These are phyloP conservation scores for Oreochromis spilurus DNA, from an alignment of 2,113 vertebrate genomes.

Conservation along the genomic window DNA sequence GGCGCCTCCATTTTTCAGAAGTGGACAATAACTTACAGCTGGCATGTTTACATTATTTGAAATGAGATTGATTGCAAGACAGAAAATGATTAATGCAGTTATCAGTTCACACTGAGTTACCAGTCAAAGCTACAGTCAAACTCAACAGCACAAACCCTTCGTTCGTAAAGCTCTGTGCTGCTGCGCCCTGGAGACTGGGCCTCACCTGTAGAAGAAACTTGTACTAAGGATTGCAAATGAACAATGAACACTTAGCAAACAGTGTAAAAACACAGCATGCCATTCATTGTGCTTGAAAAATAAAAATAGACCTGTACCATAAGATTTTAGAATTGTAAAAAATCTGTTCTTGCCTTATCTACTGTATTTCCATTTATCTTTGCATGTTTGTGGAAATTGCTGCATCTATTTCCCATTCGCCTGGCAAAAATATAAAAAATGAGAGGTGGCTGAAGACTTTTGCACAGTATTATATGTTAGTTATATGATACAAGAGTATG, in stretches of 20 bases:
- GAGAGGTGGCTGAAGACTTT: not conserved
- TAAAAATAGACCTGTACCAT: not conserved
- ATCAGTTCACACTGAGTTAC: not conserved
- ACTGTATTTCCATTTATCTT: not conserved
- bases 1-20: not conserved
- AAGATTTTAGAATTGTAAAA: not conserved
- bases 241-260: not conserved
- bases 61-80: not conserved
- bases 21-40: not conserved
- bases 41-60: not conserved
- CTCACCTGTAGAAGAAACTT: not conserved
- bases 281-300: not conserved
- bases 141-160: not conserved
- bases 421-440: not conserved
- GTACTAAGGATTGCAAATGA: not conserved
- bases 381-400: not conserved
- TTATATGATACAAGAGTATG: not conserved
- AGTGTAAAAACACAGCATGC: not conserved
- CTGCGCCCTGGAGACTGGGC: not conserved
- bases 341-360: not conserved
- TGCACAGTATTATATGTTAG: not conserved
- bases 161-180: not conserved
- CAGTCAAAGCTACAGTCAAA: not conserved
- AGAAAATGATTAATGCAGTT: not conserved
- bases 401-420: not conserved